A percentile compares a stretch with the other conserved stretches of the same genome.
These are phyloP conservation scores for Polypterus bichir DNA, from an alignment of 2,113 vertebrate species.

Conservation along the genomic window DNA sequence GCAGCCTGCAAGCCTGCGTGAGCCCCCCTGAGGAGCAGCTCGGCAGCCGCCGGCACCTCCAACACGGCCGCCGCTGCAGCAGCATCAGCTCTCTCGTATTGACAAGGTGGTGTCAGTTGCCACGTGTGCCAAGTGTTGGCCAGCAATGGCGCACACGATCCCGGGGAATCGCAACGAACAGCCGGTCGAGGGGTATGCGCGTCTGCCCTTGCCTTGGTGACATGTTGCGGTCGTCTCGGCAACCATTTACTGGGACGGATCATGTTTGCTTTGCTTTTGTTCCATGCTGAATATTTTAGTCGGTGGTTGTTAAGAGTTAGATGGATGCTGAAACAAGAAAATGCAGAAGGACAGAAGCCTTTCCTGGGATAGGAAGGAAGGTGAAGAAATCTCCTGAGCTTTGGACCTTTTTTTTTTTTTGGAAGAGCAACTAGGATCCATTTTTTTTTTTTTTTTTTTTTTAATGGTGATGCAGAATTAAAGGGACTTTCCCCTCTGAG, in stretches of 20 bases:
- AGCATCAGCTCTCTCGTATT: neutral
- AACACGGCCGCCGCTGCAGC: neutral
- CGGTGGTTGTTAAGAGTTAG: constrained; percentile 20
- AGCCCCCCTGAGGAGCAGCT: too few relatives aligned
- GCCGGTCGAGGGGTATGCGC: constrained; percentile 24
- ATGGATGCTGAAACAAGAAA: constrained; percentile 2
- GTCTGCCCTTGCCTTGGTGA: constrained; percentile 39
- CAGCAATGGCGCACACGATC: constrained; percentile 21
- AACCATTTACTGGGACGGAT: constrained; percentile 52
- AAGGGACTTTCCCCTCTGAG: constrained; percentile 36
- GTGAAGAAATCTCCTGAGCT: constrained; percentile 25
- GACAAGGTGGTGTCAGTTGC: constrained; percentile 20
- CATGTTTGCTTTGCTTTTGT: constrained; percentile 47
- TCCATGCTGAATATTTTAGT: constrained; percentile 62
- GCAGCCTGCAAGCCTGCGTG: too few relatives aligned
- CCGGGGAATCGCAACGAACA: constrained; percentile 24
- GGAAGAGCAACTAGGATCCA: constrained; percentile 27
- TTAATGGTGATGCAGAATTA: constrained; percentile 35
- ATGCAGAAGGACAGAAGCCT: constrained; percentile 8
- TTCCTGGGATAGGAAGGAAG: constrained; percentile 24
- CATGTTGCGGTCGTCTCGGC: constrained; percentile 67
- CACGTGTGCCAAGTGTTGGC: constrained; percentile 4
- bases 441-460: constrained; percentile 18
- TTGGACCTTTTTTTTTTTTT: too few relatives aligned
- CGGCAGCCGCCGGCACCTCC: too few relatives aligned